A percentile compares a stretch with the other conserved stretches of the same genome.
These are phyloP conservation scores for Habropoda laboriosa DNA, from an alignment of 1,140 invertebrate genomes.

Conservation along the genomic window DNA sequence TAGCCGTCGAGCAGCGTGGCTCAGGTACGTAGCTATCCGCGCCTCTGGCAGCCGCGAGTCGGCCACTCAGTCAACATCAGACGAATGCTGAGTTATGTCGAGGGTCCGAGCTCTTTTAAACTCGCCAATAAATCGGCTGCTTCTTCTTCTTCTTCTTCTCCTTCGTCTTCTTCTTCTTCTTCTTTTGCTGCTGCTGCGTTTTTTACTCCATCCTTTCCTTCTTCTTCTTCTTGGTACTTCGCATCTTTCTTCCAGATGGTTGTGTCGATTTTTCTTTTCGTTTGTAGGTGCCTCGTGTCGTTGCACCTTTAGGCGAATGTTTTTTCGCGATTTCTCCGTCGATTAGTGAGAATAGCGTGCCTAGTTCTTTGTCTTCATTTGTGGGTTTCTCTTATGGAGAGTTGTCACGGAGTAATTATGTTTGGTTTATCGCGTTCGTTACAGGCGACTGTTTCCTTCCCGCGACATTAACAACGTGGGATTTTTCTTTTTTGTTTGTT, in stretches of 20 bases:
- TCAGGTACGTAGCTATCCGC: slow-evolving; percentile 60
- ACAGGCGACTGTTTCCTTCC: no score
- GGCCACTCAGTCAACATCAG: slow-evolving; percentile 74
- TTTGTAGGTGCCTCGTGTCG: slow-evolving; percentile 20
- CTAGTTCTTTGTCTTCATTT: background rate
- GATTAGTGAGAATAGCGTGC: background rate
- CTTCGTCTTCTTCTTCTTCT: slow-evolving; percentile 38
- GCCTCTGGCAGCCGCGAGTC: slow-evolving; percentile 57
- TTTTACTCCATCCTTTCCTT: slow-evolving; percentile 36
- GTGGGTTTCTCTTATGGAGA: background rate
- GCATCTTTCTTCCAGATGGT: slow-evolving; percentile 4
- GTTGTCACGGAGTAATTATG: background rate
- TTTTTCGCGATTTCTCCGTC: slow-evolving; percentile 16
- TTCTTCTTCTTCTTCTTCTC: slow-evolving; percentile 57
- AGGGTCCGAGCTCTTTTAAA: slow-evolving; percentile 73
- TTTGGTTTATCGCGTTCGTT: no score
- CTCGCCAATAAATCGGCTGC: slow-evolving; percentile 75
- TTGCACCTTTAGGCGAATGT: slow-evolving; percentile 16
- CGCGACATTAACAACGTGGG: no score
- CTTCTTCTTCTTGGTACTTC: slow-evolving; percentile 23
- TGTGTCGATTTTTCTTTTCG: slow-evolving; percentile 20
- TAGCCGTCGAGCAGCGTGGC: slow-evolving; percentile 61
- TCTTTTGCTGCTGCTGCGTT: background rate
- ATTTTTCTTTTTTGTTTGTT: slow-evolving; percentile 2
- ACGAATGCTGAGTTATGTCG: slow-evolving; percentile 73